Evolutionary conservation across 2,888 invertebrate genomes (phyloP).

Genomic region (Nymphalis c-album): DNA sequence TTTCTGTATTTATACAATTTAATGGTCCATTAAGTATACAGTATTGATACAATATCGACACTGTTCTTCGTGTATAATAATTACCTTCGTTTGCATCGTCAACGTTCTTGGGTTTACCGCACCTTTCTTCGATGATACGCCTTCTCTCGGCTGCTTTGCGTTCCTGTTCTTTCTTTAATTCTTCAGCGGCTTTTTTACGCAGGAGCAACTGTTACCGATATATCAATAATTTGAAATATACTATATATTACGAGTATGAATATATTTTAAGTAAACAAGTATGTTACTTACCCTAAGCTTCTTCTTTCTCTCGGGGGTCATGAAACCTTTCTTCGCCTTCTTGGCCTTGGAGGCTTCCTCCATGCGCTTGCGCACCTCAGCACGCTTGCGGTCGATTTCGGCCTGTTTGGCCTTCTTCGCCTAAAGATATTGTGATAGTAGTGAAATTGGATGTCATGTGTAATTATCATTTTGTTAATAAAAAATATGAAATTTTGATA

Average conservation of each 20-base stretch:
- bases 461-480: background rate
- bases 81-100: constrained; percentile 97
- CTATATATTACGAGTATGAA: background rate
- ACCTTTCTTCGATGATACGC: constrained; percentile 97
- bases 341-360: constrained; percentile 99
- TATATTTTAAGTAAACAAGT: background rate
- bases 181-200: constrained; percentile 99
- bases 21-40: constrained; percentile 13
- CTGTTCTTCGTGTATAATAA: constrained; percentile 6
- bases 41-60: background rate
- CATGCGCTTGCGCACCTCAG: constrained; percentile 98
- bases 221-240: background rate
- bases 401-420: constrained; percentile 99
- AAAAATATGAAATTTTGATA: background rate
- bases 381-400: constrained; percentile 99
- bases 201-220: constrained; percentile 90
- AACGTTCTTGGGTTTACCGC: constrained; percentile 94
- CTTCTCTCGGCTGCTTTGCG: constrained; percentile 99
- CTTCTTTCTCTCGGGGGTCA: constrained; percentile 99
- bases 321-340: constrained; percentile 99
- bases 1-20: constrained; percentile 20
- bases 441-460: constrained; percentile 33
- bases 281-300: constrained; percentile 94
- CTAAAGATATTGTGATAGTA: constrained; percentile 77
- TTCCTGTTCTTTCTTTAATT: constrained; percentile 99